A percentile compares a stretch with the other conserved stretches of the same genome.
These are phyloP conservation scores for Pyrrhosoma nymphula DNA, from an alignment of 2,888 invertebrate genomes.

Conservation along the genomic window DNA sequence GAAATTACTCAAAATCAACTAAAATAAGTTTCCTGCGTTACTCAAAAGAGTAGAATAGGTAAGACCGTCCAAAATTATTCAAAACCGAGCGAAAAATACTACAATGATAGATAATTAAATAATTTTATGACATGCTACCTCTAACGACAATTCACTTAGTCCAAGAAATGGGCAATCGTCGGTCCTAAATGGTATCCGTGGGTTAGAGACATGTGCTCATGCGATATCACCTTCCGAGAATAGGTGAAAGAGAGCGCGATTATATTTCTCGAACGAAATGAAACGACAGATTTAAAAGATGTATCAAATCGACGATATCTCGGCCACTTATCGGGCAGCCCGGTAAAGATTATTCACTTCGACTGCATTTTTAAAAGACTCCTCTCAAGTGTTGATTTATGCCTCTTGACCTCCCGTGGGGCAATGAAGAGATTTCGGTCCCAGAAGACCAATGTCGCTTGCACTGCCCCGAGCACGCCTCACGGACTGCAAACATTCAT, in stretches of 20 bases:
- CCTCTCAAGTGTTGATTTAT: not conserved
- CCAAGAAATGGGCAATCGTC: no score
- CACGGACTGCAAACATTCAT: constrained; percentile 32
- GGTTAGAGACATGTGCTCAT: no score
- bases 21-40: no score
- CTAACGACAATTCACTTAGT: no score
- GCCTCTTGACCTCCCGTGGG: not conserved
- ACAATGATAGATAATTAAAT: no score
- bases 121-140: no score
- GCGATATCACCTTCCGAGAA: no score
- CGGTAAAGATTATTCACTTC: not conserved
- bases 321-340: not conserved
- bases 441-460: not conserved
- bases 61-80: no score
- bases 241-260: not conserved
- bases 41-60: no score
- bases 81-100: no score
- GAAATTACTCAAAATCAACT: no score
- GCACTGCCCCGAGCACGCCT: not conserved
- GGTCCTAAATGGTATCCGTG: no score
- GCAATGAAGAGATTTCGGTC: constrained; percentile 19
- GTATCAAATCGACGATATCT: not conserved
- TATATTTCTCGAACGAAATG: not conserved
- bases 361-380: not conserved
- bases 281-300: not conserved